Base-by-base conservation (phyloP, 2,797 vertebrate genomes). In the Antennarius maculatus region DNA sequence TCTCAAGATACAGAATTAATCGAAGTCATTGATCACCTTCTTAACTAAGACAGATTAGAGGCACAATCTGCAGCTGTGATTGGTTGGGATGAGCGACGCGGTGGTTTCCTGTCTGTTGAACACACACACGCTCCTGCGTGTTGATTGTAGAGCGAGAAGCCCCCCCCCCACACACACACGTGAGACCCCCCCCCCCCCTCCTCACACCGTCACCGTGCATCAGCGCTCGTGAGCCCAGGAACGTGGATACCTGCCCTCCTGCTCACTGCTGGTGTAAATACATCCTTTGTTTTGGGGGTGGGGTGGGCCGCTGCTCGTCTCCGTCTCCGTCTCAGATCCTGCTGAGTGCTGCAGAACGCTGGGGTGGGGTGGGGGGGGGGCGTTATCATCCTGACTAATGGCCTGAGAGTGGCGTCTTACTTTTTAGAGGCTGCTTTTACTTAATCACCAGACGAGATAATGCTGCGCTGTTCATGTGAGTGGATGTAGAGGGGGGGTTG, bases 341-440 rank as follows among this genome's bases (percentile, higher is more conserved):
- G 80, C 81, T 86, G 90, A 91, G 90, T 89, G 90, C 86, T 82
- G 79, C 82, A 59, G 81, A 63, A 68, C 81, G 64, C 61, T 51
- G 74, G 81, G 76, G 67, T 51, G 74, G 81, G 76, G 67, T 1
- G 23, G 23, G 31, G 31, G 5, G 81, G 81, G 54, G 27, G 74
- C 46, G 82, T 88, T 92, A 93, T 93, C 91, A 83, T 69, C 76
- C 69, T 76, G 84, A 89, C 91, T 92, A 93, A 92, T 92, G 90
- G 90, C 85, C 81, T 78, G 79, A 88, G 85, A 89, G 88, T 82
- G 90, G 85, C 87, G 84, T 88, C 86, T 88, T 88, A 84, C 77
- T 88, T 84, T 86, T 83, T 80, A 81, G 80, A 83, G 79, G 76
- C 87, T 82, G 82, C 91, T 86, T 92, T 88, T 90, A 85, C 89